A percentile compares a stretch with the other conserved stretches of the same genome.
Evolutionary conservation across 2,113 vertebrate species (phyloP).

Genomic region (Myotis lucifugus): DNA sequence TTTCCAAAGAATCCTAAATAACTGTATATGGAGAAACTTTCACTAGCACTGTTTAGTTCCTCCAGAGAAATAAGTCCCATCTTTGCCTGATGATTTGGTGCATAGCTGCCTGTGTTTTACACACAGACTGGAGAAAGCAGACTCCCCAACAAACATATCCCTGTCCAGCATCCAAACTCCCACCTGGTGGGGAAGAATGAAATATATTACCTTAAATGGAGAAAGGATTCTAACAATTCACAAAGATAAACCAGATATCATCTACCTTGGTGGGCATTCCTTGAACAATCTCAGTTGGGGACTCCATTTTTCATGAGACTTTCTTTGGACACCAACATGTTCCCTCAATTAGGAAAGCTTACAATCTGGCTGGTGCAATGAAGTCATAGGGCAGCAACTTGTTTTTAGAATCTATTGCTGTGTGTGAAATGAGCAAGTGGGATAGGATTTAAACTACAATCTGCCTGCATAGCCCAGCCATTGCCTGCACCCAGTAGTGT

Average conservation of each 20-base stretch:
- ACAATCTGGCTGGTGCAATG: neutral
- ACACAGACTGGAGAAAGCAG: neutral
- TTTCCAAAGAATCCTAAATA: neutral
- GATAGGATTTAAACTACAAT: neutral
- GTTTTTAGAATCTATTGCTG: neutral
- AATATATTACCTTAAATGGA: neutral
- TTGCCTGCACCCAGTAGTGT: fast-evolving
- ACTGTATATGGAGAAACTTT: neutral
- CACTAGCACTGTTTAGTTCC: neutral
- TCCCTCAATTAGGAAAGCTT: neutral
- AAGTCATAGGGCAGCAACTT: neutral
- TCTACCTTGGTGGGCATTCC: neutral
- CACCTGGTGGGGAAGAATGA: fast-evolving
- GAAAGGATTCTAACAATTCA: neutral
- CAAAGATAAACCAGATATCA: neutral
- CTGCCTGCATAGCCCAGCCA: neutral
- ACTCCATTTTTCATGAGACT: neutral
- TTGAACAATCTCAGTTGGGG: neutral
- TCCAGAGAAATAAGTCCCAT: neutral
- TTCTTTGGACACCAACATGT: neutral
- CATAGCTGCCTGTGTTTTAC: neutral
- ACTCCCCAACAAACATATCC: neutral
- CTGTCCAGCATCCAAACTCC: neutral
- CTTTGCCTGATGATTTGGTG: neutral
- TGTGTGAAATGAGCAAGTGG: neutral